These are phyloP conservation scores for Formicarius rufipectus DNA, from an alignment of 2,113 vertebrate genomes.

Conservation along the genomic window DNA sequence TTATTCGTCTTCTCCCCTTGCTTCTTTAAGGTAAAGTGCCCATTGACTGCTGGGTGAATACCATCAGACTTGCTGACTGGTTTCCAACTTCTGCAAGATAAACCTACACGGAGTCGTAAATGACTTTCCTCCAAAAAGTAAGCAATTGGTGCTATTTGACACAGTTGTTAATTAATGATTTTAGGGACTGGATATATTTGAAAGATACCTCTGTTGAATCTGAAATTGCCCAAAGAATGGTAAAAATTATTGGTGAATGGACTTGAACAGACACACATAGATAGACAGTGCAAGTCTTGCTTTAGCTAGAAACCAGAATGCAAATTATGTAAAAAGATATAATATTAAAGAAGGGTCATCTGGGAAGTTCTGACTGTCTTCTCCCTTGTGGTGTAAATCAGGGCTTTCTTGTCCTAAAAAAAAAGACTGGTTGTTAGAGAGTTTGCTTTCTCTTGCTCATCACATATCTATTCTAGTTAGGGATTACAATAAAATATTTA, in stretches of 20 bases:
- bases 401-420: not conserved
- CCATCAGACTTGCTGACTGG: not conserved
- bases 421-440: not conserved
- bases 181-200: not conserved
- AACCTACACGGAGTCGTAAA: not conserved
- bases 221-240: not conserved
- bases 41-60: not conserved
- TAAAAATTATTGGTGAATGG: not conserved
- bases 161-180: not conserved
- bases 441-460: not conserved
- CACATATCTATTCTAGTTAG: not conserved
- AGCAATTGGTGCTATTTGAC: not conserved
- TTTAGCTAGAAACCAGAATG: not conserved
- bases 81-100: not conserved
- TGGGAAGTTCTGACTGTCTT: not conserved
- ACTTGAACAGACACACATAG: not conserved
- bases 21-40: not conserved
- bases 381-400: not conserved
- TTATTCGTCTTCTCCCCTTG: not conserved
- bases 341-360: not conserved
- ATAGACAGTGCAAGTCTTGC: not conserved
- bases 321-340: not conserved
- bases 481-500: conserved; percentile 29
- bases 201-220: not conserved
- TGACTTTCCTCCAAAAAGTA: not conserved